Evolutionary conservation across 2,113 vertebrate genomes (phyloP), one percentile per base, ranked within the genome.

Genomic region (Lepus americanus): DNA sequence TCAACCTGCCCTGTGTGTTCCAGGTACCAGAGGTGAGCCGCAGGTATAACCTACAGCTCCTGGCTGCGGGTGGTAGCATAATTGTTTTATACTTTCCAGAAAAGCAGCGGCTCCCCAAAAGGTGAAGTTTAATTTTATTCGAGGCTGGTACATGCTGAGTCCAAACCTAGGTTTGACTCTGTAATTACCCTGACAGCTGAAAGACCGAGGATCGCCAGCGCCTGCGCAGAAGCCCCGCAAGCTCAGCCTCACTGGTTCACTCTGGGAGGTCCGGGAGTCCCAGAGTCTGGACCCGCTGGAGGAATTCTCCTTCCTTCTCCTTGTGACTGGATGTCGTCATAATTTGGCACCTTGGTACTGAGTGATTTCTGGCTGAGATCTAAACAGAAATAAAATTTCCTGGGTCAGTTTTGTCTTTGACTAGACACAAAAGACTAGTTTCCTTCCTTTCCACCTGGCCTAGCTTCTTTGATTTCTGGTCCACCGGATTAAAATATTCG

Each of bases 91-190:
- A 69, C 97, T 97, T 97, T 96, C 64, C 77, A 94, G 61, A 96
- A 97, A 96, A 97, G 59, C 80, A 80, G 70, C 93, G 91, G 78
- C 76, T 94, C 61, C 69, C 78, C 79, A 84, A 74, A 53, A 72
- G 77, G 76, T 95, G 85, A 93, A 53, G 89, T 96, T 97, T 98
- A 94, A 97, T 98, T 97, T 96, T 97, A 97, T 94, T 98, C 92
- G 92, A 84, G 85, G 59, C 95, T 97, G 53, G 73, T 94, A 5
- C 59, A 64, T 96, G 39, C 94, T 76, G 85, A 89, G 86, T 83
- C 80, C 59, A 89, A 55, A 90, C 89, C 93, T 94, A 39, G 85
- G 96, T 72, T 94, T 83, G 87, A 83, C 89, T 84, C 92, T 79
- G 20, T 86, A 96, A 90, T 97, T 97, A 61, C 73, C 85, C 33